These are phyloP conservation scores for Actinemys pallida DNA, from an alignment of 2,113 vertebrate genomes.

Conservation along the genomic window DNA sequence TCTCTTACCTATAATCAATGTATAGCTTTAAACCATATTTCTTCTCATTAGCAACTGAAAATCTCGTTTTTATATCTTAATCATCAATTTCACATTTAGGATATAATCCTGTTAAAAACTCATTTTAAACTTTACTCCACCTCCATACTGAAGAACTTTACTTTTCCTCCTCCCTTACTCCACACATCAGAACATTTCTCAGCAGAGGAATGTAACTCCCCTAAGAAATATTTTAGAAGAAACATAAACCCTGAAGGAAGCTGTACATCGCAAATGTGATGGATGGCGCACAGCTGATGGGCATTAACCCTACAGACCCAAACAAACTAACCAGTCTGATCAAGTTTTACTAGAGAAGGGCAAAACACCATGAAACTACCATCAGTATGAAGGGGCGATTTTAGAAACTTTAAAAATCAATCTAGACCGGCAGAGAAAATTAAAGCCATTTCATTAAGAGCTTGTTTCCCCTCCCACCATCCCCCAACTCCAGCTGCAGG, in stretches of 20 bases:
- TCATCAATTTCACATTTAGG: not conserved
- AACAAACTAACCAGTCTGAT: not conserved
- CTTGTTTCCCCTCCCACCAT: not conserved
- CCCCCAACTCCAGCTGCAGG: conserved; percentile 2
- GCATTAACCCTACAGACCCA: not conserved
- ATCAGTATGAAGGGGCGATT: not conserved
- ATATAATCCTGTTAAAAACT: not conserved
- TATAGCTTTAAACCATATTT: not conserved
- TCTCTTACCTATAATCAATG: not conserved
- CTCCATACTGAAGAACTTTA: not conserved
- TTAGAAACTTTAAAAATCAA: not conserved
- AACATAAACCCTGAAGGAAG: not conserved
- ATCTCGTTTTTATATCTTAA: not conserved
- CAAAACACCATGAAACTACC: not conserved
- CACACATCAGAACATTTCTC: not conserved
- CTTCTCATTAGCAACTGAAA: not conserved
- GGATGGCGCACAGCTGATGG: not conserved
- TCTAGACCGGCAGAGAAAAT: not conserved
- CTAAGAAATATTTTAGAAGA: not conserved
- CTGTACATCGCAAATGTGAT: not conserved
- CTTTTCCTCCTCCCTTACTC: not conserved
- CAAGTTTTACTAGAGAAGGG: not conserved
- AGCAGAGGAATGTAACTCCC: not conserved
- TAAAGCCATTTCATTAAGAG: not conserved
- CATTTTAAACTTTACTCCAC: not conserved